A percentile compares a stretch with the other conserved stretches of the same genome.
Evolutionary conservation across 1,140 invertebrate species (phyloP).

Genomic region (Neodiprion pinetum): DNA sequence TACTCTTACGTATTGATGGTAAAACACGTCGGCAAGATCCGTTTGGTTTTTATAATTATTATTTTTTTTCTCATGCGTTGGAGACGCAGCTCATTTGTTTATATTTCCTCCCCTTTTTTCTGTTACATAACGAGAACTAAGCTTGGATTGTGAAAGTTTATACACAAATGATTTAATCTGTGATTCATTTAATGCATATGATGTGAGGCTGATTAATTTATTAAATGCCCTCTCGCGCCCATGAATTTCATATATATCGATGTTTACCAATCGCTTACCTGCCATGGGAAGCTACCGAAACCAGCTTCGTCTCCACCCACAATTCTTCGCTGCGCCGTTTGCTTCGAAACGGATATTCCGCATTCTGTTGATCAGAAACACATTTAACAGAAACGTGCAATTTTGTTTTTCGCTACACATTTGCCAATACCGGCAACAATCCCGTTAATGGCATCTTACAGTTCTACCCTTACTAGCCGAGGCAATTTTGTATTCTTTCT

Average conservation of each 20-base stretch:
- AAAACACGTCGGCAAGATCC: background rate
- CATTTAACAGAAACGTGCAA: slow-evolving; percentile 31
- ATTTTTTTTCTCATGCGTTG: no score
- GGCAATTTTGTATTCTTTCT: background rate
- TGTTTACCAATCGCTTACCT: slow-evolving; percentile 62
- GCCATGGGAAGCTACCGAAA: slow-evolving; percentile 95
- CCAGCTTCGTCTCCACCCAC: slow-evolving; percentile 93
- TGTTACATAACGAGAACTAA: no score
- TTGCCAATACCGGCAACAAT: background rate
- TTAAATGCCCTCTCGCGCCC: no score
- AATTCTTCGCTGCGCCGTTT: slow-evolving; percentile 86
- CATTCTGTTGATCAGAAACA: slow-evolving; percentile 71
- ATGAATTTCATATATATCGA: no score
- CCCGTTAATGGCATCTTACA: background rate
- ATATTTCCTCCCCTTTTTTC: no score
- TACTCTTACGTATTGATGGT: background rate
- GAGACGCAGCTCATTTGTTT: no score
- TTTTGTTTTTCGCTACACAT: slow-evolving; percentile 11
- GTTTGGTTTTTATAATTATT: no score
- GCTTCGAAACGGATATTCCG: slow-evolving; percentile 82
- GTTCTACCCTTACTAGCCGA: slow-evolving; percentile 14
- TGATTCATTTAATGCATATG: no score
- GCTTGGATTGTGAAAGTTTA: no score
- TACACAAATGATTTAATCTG: no score
- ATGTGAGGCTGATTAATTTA: no score